A percentile compares a stretch with the other conserved stretches of the same genome.
Conservation (phyloP, 2,888 invertebrate species). For the Byasa hedistus region DNA sequence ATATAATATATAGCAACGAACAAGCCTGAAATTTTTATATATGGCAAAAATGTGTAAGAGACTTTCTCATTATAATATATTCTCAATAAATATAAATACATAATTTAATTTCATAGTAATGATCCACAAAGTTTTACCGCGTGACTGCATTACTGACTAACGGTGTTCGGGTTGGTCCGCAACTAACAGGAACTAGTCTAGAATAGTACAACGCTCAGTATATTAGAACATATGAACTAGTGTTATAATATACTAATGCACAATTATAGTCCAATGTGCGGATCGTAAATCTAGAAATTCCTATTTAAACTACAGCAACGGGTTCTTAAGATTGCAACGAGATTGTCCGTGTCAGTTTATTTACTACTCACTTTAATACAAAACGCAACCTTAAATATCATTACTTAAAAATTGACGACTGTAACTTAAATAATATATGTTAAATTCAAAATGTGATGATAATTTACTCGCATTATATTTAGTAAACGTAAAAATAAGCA, state of each 20-base stretch:
- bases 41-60: no score
- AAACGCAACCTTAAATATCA: no score
- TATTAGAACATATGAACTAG: slow-evolving; percentile 31
- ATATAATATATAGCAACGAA: no score
- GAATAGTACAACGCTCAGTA: slow-evolving; percentile 45
- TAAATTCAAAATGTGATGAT: no score
- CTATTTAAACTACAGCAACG: slow-evolving; percentile 31
- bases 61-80: background rate
- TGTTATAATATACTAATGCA: slow-evolving; percentile 11
- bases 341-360: background rate
- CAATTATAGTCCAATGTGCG: slow-evolving; percentile 20
- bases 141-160: slow-evolving; percentile 46
- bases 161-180: slow-evolving; percentile 50
- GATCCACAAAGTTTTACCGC: slow-evolving; percentile 18
- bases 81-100: background rate
- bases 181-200: slow-evolving; percentile 60
- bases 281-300: slow-evolving; percentile 30
- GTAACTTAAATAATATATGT: no score
- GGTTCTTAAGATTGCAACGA: slow-evolving; percentile 24
- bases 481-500: no score
- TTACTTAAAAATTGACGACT: no score
- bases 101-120: background rate
- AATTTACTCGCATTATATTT: no score
- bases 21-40: no score
- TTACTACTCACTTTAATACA: background rate